A percentile compares a stretch with the other conserved stretches of the same genome.
phyloP scores from a whole-genome alignment of 2,113 vertebrate species.

The Dicaeum eximium region DNA sequence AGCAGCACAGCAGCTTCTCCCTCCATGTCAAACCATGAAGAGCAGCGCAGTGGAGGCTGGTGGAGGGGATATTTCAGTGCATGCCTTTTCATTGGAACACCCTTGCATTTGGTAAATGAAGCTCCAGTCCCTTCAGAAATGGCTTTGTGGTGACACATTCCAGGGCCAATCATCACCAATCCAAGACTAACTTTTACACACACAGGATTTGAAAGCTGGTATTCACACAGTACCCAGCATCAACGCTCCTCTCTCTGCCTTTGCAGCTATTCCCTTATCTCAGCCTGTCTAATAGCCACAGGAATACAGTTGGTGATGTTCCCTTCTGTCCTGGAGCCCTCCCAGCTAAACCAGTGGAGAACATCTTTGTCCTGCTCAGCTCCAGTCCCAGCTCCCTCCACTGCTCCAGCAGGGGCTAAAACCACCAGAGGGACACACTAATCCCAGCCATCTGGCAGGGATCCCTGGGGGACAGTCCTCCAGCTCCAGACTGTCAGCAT shows the following conservation, averaged over 20 bases:
- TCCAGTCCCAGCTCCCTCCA: neutral
- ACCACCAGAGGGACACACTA: neutral
- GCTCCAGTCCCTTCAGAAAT: neutral
- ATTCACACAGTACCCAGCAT: neutral
- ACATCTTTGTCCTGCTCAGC: neutral
- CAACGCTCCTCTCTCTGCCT: neutral
- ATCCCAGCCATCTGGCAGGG: conserved; percentile 5
- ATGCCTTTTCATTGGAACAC: neutral
- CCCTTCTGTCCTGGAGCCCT: neutral
- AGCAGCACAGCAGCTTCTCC: neutral
- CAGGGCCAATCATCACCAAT: neutral
- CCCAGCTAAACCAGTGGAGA: neutral
- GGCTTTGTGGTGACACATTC: neutral
- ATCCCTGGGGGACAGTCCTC: neutral
- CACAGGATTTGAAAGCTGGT: neutral
- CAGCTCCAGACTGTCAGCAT: neutral
- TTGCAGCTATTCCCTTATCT: neutral
- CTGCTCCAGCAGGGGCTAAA: neutral
- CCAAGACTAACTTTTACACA: neutral
- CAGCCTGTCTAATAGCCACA: neutral
- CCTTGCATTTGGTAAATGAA: neutral
- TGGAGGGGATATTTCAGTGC: neutral
- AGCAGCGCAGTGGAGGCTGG: neutral
- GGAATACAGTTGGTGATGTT: neutral
- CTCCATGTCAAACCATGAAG: neutral